phyloP scores from a whole-genome alignment of 2,797 vertebrate species.

The Pangasius macronema region DNA sequence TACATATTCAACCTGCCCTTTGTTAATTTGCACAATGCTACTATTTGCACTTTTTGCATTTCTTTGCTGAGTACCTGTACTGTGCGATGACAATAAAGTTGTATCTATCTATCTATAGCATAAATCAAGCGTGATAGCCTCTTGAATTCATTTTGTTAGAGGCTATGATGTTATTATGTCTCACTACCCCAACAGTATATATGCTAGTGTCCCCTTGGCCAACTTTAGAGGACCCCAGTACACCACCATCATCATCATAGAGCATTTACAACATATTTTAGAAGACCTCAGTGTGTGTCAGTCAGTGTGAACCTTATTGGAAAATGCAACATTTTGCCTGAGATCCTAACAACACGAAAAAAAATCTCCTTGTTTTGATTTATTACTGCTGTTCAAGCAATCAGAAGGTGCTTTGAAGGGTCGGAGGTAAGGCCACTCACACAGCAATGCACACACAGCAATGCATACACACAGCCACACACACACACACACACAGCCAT shows the following conservation, averaged over 20 bases:
- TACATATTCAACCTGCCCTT: too few species aligned
- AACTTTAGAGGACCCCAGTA: not conserved
- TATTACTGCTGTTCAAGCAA: not conserved
- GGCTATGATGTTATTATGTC: not conserved
- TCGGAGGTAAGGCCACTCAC: not conserved
- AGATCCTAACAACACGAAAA: not conserved
- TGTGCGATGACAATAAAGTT: too few species aligned
- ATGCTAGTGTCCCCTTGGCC: not conserved
- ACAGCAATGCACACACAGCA: not conserved
- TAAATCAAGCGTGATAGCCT: too few species aligned
- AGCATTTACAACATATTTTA: not conserved
- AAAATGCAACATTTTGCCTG: not conserved
- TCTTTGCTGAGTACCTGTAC: too few species aligned
- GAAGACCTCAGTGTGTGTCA: not conserved
- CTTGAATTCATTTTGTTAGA: too few species aligned
- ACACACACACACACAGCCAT: slow-evolving; percentile 84
- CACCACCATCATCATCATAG: not conserved
- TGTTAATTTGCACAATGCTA: too few species aligned
- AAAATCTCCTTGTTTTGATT: not conserved
- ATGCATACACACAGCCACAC: not conserved
- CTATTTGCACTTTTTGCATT: too few species aligned
- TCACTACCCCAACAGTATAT: not conserved
- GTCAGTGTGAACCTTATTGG: not conserved
- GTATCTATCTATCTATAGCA: too few species aligned
- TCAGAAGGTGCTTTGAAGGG: not conserved